Evolutionary conservation across 2,113 vertebrate genomes (phyloP), one percentile per base, ranked within the genome.

Genomic region (Ptilonorhynchus violaceus): DNA sequence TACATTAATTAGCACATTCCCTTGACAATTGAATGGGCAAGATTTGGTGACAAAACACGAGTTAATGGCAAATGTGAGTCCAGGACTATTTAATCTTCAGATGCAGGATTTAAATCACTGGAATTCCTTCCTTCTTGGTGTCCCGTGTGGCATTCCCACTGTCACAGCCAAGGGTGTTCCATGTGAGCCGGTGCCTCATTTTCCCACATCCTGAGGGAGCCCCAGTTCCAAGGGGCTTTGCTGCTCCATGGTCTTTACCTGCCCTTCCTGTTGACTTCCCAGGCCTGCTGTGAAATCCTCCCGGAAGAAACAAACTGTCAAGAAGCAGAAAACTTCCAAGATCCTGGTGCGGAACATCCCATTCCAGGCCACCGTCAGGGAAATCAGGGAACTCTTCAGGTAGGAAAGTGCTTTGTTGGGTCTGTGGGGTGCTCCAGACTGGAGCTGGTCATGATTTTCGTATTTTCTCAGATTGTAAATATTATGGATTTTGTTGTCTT

Each of bases 351-450:
- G 99, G 47, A 99, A 99, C 90, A 98, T 99, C 77, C 99, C 99
- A 1, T 99, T 99, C 98, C 99, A 99, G 92, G 99, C 99, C 42
- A 98, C 98, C 1, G 97, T 97, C 87, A 98, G 94, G 74, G 99
- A 99, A 96, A 97, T 99, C 94, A 97, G 98, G 24, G 99, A 99
- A 55, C 99, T 99, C 37, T 99, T 99, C 98, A 99, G 99, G 99
- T 99, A 97, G 95, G 97, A 30, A 21, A 21, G 16, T 0, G 2
- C 22, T 52, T 58, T 9, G 0, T 4, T 1, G 3, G 7, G 3
- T 49, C 35, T 88, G 9, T 0, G 4, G 42, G 2, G n/a, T 6
- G 21, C 62, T 52, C 41, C 1, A 1, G 22, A 20, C 27, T 73
- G 58, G 11, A 81, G 52, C 73, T 1, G 21, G 2, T 47, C 2